Base-by-base conservation (phyloP, 2,888 invertebrate species). In the Tanaodytes sp. region DNA sequence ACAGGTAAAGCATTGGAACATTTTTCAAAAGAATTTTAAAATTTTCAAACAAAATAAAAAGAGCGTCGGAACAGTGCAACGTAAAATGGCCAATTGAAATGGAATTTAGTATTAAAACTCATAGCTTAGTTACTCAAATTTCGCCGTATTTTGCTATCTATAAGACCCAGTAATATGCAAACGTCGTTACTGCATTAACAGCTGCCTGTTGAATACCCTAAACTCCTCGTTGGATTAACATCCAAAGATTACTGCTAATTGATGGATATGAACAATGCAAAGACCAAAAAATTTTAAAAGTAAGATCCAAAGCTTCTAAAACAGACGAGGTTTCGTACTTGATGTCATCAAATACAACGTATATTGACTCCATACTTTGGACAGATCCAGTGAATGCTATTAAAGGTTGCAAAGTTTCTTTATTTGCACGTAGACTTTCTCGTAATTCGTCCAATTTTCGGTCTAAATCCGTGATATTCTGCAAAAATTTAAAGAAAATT, bases 231-330 rank as follows among this genome's bases (percentile, higher is more conserved):
- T 63, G 54, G 1, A 63, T 63, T 11, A 54, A 1, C 11, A 39
- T 1, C 62, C 63, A 63, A 9, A 63, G 23, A 36, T 37, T 54
- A 1, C 1, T n/a, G 2, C 46, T 31, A 18, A 37, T 39, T 19
- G 8, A 9, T n/a, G 65, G 65, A 36, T 65, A 65, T 9, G 31
- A 27, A 40, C 46, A 51, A 31, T 65, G 11, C 1, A 30, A 18
- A 1, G 52, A 33, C 11, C 36, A 65, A 19, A 65, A 65, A 1
- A 49, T 52, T 39, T 65, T 65, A 14, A 59, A 65, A 1, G 58
- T 37, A 14, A 65, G 18, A 19, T 58, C 58, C 1, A 58, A 2
- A 4, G 65, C 58, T 27, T 19, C 39, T 14, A 59, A n/a, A 8
- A 31, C n/a, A 5, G 65, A 52, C 9, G 46, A 16, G n/a, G 30